These are phyloP conservation scores for Anas georgica DNA, from an alignment of 2,797 vertebrate genomes.

Conservation along the genomic window DNA sequence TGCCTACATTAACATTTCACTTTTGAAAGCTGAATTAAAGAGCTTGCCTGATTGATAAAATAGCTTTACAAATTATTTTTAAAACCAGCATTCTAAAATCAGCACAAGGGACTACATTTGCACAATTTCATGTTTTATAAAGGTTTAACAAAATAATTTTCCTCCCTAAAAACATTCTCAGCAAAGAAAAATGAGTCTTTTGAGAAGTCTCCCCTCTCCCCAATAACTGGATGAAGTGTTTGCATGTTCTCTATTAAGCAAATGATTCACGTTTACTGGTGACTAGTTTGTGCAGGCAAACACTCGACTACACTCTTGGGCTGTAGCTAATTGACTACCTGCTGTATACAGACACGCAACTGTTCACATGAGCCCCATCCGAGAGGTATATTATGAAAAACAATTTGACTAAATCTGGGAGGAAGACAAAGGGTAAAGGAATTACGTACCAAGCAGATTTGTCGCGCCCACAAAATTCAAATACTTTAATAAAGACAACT, in stretches of 20 bases:
- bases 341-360: not conserved
- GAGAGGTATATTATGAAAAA: not conserved
- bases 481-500: not conserved
- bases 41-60: not conserved
- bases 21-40: conserved; percentile 13
- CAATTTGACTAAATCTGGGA: not conserved
- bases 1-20: not conserved
- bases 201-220: not conserved
- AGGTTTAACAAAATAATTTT: not conserved
- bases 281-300: not conserved
- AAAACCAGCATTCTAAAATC: not conserved
- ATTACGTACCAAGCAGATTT: not conserved
- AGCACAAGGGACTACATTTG: not conserved
- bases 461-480: not conserved
- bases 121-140: not conserved
- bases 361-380: not conserved
- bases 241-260: not conserved
- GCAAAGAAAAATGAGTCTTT: not conserved
- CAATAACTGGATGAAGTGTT: not conserved
- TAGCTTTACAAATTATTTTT: not conserved
- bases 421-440: not conserved
- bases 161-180: not conserved
- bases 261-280: accelerated
- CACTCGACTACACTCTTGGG: not conserved
- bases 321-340: not conserved